Evolutionary conservation across 2,113 vertebrate genomes (phyloP).

Genomic region (Atractosteus spatula): DNA sequence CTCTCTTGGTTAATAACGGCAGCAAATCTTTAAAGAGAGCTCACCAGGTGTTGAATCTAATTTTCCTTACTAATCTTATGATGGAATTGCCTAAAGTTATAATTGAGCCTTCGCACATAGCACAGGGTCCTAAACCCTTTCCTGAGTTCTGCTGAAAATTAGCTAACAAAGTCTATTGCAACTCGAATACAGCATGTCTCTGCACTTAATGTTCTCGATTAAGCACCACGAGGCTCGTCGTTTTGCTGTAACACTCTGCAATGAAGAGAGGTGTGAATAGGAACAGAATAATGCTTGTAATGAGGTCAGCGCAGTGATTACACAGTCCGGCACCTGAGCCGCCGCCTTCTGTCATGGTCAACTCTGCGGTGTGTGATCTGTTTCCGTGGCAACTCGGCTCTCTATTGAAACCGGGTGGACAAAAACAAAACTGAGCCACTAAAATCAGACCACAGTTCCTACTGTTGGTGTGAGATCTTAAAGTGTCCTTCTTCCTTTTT

Average conservation of each 20-base stretch:
- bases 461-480: too few relatives aligned
- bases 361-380: conserved; percentile 52
- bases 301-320: conserved; percentile 38
- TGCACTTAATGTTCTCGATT: neutral
- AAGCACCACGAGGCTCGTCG: neutral
- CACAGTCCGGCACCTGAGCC: conserved; percentile 2
- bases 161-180: neutral
- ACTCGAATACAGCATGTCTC: neutral
- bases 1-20: neutral
- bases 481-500: neutral
- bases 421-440: conserved; percentile 33
- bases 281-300: conserved; percentile 39
- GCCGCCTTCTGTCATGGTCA: conserved; percentile 23
- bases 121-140: neutral
- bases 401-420: conserved; percentile 20
- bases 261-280: conserved; percentile 20
- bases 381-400: conserved; percentile 56
- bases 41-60: too few relatives aligned
- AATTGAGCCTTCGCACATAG: neutral
- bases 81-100: neutral
- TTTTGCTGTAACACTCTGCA: neutral
- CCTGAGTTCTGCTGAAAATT: neutral
- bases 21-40: neutral
- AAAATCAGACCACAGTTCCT: conserved; percentile 10
- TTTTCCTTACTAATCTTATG: neutral